Evolutionary conservation across 2,113 vertebrate genomes (phyloP), one percentile per base, ranked within the genome.

Genomic region (Nothoprocta pentlandii): DNA sequence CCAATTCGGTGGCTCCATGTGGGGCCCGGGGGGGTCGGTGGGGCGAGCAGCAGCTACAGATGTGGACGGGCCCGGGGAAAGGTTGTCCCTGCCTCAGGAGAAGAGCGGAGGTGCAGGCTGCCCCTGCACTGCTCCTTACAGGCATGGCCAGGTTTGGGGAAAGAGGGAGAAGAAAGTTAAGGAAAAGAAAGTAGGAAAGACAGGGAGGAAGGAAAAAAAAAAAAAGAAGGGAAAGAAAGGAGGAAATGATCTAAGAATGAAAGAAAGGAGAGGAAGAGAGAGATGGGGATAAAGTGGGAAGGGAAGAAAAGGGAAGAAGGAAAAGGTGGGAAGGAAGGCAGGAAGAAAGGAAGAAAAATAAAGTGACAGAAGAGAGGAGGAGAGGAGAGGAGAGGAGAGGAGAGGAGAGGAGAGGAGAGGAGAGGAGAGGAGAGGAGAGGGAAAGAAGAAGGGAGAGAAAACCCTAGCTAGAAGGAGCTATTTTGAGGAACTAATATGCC

Each of bases 1-100:
- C 53, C 80, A 92, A 93, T 96, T 91, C 83, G 56, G 92, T 79
- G 95, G 87, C 94, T 97, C 96, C 73, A 84, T 94, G 93, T 88
- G 93, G 32, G 95, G 94, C 90, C 78, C 16, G 21, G 0, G 6
- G 44, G 83, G 74, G 63, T 85, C 81, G 76, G 61, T 63, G 74
- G 94, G 82, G 84, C 82, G 67, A 90, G 46, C 90, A 74, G 64
- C 49, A 61, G 70, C 88, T 54, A 88, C 80, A 94, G 88, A 94
- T 91, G 80, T 92, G 87, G 80, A 51, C 75, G 71, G 58, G 20
- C 67, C 82, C 15, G n/a, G 86, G 53, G 58, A 25, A 39, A 47
- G 22, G 58, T 19, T 39, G 15, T 49, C 34, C 34, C 26, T 39
- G 69, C 19, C 12, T 17, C 28, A 81, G 59, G 80, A 68, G 44